These are phyloP conservation scores for Cheilosia impressa DNA, from an alignment of 2,888 invertebrate species.

Conservation along the genomic window DNA sequence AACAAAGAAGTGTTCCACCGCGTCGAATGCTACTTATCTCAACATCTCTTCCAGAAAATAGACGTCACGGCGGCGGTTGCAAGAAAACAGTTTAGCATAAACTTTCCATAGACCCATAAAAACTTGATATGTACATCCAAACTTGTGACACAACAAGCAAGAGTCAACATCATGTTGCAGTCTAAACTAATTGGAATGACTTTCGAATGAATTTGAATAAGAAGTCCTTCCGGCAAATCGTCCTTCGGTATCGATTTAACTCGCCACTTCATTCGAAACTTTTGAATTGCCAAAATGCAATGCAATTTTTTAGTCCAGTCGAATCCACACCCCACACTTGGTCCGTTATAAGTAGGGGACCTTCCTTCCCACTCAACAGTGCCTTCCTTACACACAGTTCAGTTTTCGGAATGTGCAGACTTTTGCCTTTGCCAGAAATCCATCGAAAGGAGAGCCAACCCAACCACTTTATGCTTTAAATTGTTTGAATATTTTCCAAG, in stretches of 20 bases:
- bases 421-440: slow-evolving; percentile 5
- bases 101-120: not conserved
- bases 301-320: not conserved
- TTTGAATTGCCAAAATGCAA: not conserved
- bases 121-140: not conserved
- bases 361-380: not conserved
- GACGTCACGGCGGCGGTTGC: not conserved
- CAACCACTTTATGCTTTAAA: slow-evolving; percentile 21
- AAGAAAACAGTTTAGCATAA: not conserved
- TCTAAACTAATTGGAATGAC: slow-evolving; percentile 3
- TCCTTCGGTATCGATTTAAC: slow-evolving; percentile 10
- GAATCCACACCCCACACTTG: not conserved
- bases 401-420: not conserved
- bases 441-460: slow-evolving; percentile 17
- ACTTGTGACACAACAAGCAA: not conserved
- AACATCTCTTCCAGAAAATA: too few relatives aligned
- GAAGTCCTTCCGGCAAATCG: not conserved
- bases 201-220: not conserved
- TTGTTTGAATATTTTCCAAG: slow-evolving; percentile 7
- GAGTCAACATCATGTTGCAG: not conserved
- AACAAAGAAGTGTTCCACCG: too few relatives aligned
- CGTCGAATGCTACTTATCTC: too few relatives aligned
- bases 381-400: not conserved
- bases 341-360: too few relatives aligned
- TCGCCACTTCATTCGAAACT: slow-evolving; percentile 15